Evolutionary conservation across 37 sponge, comb jelly and placozoan species (phyloP).

Genomic region (Petrosia ficiformis): DNA sequence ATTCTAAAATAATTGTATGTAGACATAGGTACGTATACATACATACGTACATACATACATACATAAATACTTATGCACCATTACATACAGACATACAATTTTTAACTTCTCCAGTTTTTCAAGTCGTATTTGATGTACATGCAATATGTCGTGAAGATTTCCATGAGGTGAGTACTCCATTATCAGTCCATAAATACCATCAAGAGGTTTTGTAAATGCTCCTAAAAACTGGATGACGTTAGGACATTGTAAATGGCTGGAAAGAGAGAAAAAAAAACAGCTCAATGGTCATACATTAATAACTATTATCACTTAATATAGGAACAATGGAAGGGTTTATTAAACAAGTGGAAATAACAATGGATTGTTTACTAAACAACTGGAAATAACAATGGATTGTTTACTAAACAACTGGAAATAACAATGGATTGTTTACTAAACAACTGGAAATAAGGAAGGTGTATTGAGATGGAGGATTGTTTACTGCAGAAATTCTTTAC

Average conservation of each 20-base stretch:
- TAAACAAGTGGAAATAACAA: too few species aligned
- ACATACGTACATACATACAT: background rate
- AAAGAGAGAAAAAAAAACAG: background rate
- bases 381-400: too few species aligned
- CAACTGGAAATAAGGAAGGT: too few species aligned
- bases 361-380: too few species aligned
- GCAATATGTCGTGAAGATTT: slow-evolving; percentile 36
- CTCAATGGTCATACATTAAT: too few species aligned
- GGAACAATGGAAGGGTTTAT: too few species aligned
- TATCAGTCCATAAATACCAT: slow-evolving; percentile 8
- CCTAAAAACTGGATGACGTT: slow-evolving; percentile 50
- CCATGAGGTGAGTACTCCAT: slow-evolving; percentile 34
- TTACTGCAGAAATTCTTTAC: background rate
- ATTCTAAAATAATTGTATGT: background rate
- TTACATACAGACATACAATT: too few species aligned
- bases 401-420: too few species aligned
- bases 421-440: too few species aligned
- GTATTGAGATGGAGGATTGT: background rate
- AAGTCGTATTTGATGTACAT: slow-evolving; percentile 18
- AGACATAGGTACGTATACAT: background rate
- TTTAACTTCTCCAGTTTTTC: slow-evolving; percentile 25
- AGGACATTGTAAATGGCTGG: slow-evolving; percentile 59
- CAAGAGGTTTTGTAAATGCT: slow-evolving; percentile 2
- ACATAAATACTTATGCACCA: too few species aligned
- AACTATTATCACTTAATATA: too few species aligned